phyloP scores from a whole-genome alignment of 2,113 vertebrate species.

The Eulacestoma nigropectus region DNA sequence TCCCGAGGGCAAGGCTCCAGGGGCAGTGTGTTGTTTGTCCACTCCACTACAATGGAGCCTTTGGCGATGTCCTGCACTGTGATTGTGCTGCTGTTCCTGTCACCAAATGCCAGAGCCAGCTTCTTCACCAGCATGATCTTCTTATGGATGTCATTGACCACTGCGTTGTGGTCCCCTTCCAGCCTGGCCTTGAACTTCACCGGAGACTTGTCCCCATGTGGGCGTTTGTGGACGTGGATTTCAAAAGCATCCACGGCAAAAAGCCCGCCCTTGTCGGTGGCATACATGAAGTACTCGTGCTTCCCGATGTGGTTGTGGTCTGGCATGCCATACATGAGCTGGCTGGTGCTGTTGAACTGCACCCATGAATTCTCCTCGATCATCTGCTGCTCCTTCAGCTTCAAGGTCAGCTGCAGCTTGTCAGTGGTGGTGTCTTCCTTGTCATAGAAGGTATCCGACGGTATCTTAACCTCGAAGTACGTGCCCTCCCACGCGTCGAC shows the following conservation, averaged over 20 bases:
- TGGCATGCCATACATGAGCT: slow-evolving; percentile 91
- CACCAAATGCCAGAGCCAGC: slow-evolving; percentile 86
- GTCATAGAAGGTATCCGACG: slow-evolving; percentile 90
- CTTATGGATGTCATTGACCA: slow-evolving; percentile 83
- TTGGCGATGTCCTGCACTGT: slow-evolving; percentile 83
- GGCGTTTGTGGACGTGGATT: slow-evolving; percentile 86
- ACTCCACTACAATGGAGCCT: slow-evolving; percentile 91
- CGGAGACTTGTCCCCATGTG: slow-evolving; percentile 78
- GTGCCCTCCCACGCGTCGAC: slow-evolving; percentile 92
- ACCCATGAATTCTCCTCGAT: slow-evolving; percentile 89
- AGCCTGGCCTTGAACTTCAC: slow-evolving; percentile 87
- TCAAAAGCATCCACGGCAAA: slow-evolving; percentile 90
- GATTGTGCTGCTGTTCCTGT: slow-evolving; percentile 90
- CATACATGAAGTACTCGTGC: slow-evolving; percentile 92
- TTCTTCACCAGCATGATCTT: slow-evolving; percentile 92
- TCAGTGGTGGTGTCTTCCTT: slow-evolving; percentile 91
- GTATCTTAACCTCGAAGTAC: slow-evolving; percentile 95
- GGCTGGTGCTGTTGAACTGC: slow-evolving; percentile 93
- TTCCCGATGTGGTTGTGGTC: slow-evolving; percentile 82
- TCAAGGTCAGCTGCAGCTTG: slow-evolving; percentile 87
- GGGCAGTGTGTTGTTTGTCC: slow-evolving; percentile 91
- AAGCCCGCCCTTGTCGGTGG: slow-evolving; percentile 88
- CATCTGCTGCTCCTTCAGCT: slow-evolving; percentile 82
- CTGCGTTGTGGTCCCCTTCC: slow-evolving; percentile 78
- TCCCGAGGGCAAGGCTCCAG: slow-evolving; percentile 86